phyloP scores from a whole-genome alignment of 37 sponge, comb jelly and placozoan species.

The Mnemiopsis leidyi region DNA sequence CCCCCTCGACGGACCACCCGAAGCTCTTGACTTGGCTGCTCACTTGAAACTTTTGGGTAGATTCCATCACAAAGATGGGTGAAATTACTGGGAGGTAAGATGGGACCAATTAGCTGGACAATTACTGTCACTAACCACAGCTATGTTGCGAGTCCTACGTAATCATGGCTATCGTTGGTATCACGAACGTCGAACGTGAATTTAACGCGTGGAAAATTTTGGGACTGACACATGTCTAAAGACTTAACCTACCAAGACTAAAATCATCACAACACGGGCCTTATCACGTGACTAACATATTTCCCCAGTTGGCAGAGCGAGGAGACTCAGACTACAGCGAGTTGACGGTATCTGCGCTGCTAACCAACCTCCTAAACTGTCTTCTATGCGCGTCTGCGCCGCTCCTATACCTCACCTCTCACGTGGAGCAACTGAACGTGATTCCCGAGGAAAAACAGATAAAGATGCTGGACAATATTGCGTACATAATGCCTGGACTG shows the following conservation, averaged over 20 bases:
- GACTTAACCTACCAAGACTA: too few species aligned
- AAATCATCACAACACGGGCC: too few species aligned
- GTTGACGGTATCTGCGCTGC: conserved; percentile 13
- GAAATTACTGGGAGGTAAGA: conserved; percentile 57
- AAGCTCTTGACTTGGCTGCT: conserved; percentile 54
- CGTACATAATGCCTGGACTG: conserved; percentile 48
- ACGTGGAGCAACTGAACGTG: conserved; percentile 44
- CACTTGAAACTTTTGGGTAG: conserved; percentile 54
- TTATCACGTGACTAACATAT: too few species aligned
- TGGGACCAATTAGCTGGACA: too few species aligned
- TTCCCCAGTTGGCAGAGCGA: neutral
- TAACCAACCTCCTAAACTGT: conserved; percentile 46
- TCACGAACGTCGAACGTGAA: too few species aligned
- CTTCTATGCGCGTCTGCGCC: conserved; percentile 40
- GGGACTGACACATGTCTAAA: too few species aligned
- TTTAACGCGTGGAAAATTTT: too few species aligned
- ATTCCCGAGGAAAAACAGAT: conserved; percentile 43
- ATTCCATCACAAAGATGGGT: conserved; percentile 50
- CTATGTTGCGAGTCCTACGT: too few species aligned
- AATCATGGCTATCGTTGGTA: too few species aligned
- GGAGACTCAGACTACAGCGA: neutral
- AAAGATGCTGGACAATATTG: conserved; percentile 51
- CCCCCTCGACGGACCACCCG: conserved; percentile 55
- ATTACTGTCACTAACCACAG: too few species aligned
- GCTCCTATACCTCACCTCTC: conserved; percentile 43